These are phyloP conservation scores for Dicrostonyx torquatus DNA, from an alignment of 2,797 vertebrate genomes.

Conservation along the genomic window DNA sequence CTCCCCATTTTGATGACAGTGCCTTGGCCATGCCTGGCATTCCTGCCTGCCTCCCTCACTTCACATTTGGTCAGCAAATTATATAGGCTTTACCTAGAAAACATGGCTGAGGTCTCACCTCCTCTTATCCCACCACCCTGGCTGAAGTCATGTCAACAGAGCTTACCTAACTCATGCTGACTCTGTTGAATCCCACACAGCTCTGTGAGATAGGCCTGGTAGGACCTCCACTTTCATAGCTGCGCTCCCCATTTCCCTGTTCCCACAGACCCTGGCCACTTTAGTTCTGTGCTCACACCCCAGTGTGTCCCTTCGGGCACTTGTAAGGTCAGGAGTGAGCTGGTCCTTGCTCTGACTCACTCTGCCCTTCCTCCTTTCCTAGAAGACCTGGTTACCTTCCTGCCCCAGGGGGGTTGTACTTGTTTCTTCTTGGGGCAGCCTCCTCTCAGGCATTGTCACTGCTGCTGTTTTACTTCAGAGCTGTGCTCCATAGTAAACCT, in stretches of 20 bases:
- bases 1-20: background rate
- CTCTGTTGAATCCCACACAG: rapidly evolving
- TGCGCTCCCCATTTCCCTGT: background rate
- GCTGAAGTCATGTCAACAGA: rapidly evolving
- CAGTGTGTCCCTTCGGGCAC: too few species aligned
- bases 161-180: too few species aligned
- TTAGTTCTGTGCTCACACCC: background rate
- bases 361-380: background rate
- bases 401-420: background rate
- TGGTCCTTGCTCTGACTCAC: background rate
- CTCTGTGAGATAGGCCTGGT: background rate
- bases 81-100: background rate
- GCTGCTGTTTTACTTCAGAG: background rate
- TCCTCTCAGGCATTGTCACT: background rate
- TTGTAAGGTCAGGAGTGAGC: background rate
- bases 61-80: background rate
- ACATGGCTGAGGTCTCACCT: background rate
- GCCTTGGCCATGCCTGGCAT: background rate
- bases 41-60: background rate
- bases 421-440: background rate
- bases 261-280: background rate
- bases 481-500: background rate
- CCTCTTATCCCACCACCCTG: background rate
- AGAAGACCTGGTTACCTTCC: background rate
- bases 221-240: background rate